Evolutionary conservation across 2,797 vertebrate genomes (phyloP).

Genomic region (Pitangus sulphuratus): DNA sequence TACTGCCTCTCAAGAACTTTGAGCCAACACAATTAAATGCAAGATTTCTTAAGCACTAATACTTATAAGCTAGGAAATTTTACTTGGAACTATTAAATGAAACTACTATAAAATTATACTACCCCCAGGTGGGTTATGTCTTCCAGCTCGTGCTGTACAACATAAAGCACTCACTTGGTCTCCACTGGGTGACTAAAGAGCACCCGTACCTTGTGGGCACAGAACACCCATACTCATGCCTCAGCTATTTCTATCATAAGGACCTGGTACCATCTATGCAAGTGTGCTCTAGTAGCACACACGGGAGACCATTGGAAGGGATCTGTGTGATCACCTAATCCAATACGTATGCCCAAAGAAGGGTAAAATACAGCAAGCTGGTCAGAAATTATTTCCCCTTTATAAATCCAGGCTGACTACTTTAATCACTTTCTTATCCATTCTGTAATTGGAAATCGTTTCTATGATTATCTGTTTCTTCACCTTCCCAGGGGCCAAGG

Average conservation of each 20-base stretch:
- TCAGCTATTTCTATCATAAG: not conserved
- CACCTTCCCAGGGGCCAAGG: not conserved
- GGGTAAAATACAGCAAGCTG: not conserved
- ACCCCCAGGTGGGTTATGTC: too few species aligned
- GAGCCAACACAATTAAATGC: not conserved
- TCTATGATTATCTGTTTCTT: not conserved
- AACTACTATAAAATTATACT: not conserved
- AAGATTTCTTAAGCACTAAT: not conserved
- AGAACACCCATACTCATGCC: not conserved
- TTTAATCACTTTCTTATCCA: not conserved
- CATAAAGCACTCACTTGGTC: not conserved
- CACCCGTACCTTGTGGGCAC: rapidly evolving
- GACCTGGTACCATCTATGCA: rapidly evolving
- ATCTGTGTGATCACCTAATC: not conserved
- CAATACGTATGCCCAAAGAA: not conserved
- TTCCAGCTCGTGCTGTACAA: not conserved
- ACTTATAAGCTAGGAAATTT: not conserved
- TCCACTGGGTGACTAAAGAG: not conserved
- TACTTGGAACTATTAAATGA: not conserved
- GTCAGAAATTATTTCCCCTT: not conserved
- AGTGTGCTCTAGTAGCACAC: too few species aligned
- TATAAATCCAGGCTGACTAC: not conserved
- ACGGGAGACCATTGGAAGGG: not conserved
- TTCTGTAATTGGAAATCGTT: not conserved
- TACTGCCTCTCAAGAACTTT: not conserved